Evolutionary conservation across 2,797 vertebrate genomes (phyloP), one percentile per base, ranked within the genome.

Genomic region (Phrynocephalus vlangalii): DNA sequence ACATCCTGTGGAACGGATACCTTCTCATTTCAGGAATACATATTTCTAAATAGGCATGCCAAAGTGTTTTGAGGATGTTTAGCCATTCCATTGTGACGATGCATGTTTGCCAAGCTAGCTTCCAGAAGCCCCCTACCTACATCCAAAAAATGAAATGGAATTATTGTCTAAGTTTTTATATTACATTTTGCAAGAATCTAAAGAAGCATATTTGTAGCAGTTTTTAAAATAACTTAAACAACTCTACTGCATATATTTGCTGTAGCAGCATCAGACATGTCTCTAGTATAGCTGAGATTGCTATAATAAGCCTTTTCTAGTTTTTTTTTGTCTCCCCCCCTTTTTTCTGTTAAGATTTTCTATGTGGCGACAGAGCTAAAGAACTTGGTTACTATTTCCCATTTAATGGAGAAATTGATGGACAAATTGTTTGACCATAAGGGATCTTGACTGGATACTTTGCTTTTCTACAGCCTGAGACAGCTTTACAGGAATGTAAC

Each of bases 1-100:
- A 16, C 18, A 6, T 6, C 24, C 26, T 73, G n/a, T 44, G 20
- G 83, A 76, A 44, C 48, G 70, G 26, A 22, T 3, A 56, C 38
- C 3, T 81, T 79, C 63, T 50, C 22, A 67, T 82, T 38, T 84
- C 68, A 48, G 8, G 44, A 48, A 86, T 81, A 78, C 70, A 82
- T 81, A 48, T 68, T 72, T 72, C 50, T 48, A 52, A 75, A 81
- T 16, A 3, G 76, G 83, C 78, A 80, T 70, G 83, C 83, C 87
- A 81, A 88, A 85, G 78, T 85, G 26, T 71, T 79, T 85, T 76
- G 68, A 80, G 63, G 80, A 85, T 77, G 78, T 44, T 76, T 88
- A 70, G 44, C 48, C 44, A 68, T 85, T 85, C 48, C 15, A 52
- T 75, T 67, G 38, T 81, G 50, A 70, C 26, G 52, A 73, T 82